Evolutionary conservation across 2,113 vertebrate genomes (phyloP).

Genomic region (Ictidomys tridecemlineatus): DNA sequence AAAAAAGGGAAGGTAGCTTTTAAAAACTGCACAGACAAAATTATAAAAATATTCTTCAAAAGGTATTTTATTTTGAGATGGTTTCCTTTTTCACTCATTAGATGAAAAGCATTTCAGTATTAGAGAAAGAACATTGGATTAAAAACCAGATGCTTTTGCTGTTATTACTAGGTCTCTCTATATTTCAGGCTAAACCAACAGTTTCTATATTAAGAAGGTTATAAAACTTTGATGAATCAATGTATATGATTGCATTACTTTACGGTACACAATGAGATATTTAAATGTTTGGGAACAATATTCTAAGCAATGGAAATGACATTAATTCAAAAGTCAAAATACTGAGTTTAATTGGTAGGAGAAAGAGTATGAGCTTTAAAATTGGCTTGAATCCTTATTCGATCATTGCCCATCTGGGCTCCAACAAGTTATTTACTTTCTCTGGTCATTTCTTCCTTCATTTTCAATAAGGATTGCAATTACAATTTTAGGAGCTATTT

Average conservation of each 20-base stretch:
- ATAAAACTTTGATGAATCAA: not conserved
- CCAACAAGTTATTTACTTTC: not conserved
- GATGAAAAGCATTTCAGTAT: not conserved
- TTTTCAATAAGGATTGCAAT: not conserved
- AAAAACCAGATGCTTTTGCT: not conserved
- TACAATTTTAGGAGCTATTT: not conserved
- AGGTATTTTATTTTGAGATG: constrained; percentile 10
- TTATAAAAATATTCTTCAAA: not conserved
- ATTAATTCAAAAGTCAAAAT: not conserved
- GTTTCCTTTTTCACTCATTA: not conserved
- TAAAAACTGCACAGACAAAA: constrained; percentile 18
- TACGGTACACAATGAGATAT: not conserved
- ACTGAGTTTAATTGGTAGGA: not conserved
- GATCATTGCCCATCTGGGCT: rapidly evolving
- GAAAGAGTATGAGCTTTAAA: not conserved
- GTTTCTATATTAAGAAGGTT: not conserved
- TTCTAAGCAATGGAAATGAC: not conserved
- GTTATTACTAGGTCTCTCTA: not conserved
- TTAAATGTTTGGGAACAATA: not conserved
- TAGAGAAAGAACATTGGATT: not conserved
- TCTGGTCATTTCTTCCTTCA: not conserved
- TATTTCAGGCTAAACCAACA: not conserved
- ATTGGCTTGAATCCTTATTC: not conserved
- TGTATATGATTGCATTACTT: not conserved
- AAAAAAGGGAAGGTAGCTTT: not conserved